Evolutionary conservation across 2,113 vertebrate species (phyloP).

Genomic region (Amblyornis subalaris): DNA sequence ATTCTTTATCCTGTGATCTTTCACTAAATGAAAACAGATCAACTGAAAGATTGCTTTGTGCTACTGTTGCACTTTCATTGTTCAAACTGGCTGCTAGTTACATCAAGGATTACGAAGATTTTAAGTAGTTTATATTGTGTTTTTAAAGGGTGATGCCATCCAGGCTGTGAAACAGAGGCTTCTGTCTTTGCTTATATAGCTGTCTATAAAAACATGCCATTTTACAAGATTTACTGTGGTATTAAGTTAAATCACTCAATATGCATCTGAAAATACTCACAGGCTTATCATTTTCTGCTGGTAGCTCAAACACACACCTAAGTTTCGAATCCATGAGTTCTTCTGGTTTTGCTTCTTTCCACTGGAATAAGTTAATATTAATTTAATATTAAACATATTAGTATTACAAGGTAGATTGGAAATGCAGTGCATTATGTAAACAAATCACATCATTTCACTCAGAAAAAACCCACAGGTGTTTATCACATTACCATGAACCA

Average conservation of each 20-base stretch:
- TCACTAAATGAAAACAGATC: not conserved
- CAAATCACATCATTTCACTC: constrained; percentile 20
- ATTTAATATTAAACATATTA: constrained; percentile 53
- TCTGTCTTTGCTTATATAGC: not conserved
- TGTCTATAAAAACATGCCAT: not conserved
- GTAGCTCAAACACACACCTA: constrained; percentile 97
- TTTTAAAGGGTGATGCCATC: not conserved
- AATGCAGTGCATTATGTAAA: constrained; percentile 9
- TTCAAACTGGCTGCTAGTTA: not conserved
- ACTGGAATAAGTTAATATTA: constrained; percentile 76
- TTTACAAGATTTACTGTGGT: not conserved
- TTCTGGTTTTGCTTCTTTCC: constrained; percentile 98
- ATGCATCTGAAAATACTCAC: constrained; percentile 75
- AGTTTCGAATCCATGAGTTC: constrained; percentile 99
- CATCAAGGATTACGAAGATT: not conserved
- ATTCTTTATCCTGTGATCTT: not conserved
- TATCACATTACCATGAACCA: not conserved
- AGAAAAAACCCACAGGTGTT: not conserved
- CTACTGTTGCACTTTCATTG: not conserved
- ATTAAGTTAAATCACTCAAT: not conserved
- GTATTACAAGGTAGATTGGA: constrained; percentile 33
- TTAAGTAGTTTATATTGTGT: not conserved
- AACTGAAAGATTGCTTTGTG: not conserved
- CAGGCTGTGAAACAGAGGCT: not conserved
- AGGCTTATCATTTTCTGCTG: constrained; percentile 91